Conservation (phyloP, 2,888 invertebrate genomes). For the Eupithecia subumbrata region DNA sequence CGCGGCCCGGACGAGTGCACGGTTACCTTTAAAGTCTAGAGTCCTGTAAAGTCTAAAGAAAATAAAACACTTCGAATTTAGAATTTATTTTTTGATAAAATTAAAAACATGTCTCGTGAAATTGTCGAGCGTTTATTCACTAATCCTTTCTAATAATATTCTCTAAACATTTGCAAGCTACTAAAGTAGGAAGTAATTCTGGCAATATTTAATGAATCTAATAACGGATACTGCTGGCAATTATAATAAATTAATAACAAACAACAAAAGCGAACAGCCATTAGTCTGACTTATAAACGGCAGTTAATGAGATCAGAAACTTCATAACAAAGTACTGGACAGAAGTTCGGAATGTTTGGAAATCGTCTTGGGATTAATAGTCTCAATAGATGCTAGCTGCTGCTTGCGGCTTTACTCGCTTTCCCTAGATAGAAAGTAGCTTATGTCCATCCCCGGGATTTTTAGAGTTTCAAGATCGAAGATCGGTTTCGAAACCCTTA, state of each 20-base stretch:
- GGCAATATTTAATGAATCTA: conserved; percentile 10
- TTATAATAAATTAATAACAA: conserved; percentile 24
- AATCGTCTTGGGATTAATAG: neutral
- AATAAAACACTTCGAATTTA: no score
- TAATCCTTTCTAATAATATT: neutral
- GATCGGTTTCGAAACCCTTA: no score
- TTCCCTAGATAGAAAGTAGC: neutral
- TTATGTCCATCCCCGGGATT: no score
- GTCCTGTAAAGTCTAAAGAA: no score
- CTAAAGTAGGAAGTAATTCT: neutral
- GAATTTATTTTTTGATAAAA: no score
- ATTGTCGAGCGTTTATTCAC: neutral
- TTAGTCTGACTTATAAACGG: conserved; percentile 25
- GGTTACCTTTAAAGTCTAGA: no score
- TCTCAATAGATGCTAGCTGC: neutral
- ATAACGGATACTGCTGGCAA: conserved; percentile 12
- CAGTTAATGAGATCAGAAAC: conserved; percentile 20
- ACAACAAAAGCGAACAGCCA: conserved; percentile 19
- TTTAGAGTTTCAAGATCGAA: no score
- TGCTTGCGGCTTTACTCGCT: neutral
- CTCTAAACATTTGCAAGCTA: neutral
- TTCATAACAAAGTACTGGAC: conserved; percentile 16
- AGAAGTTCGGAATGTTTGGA: conserved; percentile 9
- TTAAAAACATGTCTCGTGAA: no score
- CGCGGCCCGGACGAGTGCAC: no score